These are phyloP conservation scores for Platycnemis pennipes DNA, from an alignment of 2,888 invertebrate species.

Conservation along the genomic window DNA sequence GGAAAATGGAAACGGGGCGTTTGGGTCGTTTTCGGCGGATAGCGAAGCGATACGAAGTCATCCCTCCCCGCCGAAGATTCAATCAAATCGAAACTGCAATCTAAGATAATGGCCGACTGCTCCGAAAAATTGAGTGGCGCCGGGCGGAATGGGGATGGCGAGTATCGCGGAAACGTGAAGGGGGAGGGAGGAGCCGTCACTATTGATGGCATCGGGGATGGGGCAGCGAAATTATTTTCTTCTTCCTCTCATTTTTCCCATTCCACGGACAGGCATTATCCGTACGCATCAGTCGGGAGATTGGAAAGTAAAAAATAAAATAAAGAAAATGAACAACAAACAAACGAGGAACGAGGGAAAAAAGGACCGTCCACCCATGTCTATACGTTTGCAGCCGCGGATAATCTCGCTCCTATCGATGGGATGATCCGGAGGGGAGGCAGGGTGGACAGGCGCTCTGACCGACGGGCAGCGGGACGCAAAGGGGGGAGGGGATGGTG, in stretches of 20 bases:
- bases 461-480: too few species aligned
- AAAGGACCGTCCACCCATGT: background rate
- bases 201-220: background rate
- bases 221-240: too few species aligned
- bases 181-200: too few species aligned
- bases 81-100: slow-evolving; percentile 8
- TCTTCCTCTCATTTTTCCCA: too few species aligned
- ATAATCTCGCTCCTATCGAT: too few species aligned
- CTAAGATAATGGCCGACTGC: slow-evolving; percentile 1
- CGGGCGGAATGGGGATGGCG: background rate
- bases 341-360: background rate
- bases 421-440: too few species aligned
- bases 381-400: background rate
- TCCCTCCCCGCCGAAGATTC: background rate
- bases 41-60: background rate
- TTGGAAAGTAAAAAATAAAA: background rate
- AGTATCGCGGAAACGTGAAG: background rate
- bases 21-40: background rate
- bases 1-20: background rate
- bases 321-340: background rate
- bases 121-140: background rate
- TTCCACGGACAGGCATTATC: too few species aligned
- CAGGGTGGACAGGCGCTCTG: too few species aligned
- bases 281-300: background rate
- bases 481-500: too few species aligned